Base-by-base conservation (phyloP, 1,140 invertebrate species). In the Hesperophylax magnus region DNA sequence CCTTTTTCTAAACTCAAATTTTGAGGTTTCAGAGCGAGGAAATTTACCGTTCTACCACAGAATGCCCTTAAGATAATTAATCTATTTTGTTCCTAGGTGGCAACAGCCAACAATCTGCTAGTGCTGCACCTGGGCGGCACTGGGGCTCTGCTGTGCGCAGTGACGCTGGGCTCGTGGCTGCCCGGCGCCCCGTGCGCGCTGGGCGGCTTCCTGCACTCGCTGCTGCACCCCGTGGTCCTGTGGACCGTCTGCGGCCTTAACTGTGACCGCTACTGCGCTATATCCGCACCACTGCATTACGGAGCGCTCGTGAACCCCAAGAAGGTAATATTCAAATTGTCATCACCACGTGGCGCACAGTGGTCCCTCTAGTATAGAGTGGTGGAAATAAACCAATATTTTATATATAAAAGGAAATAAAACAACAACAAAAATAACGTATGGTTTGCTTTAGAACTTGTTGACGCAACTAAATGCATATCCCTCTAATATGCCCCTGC, bases 201-300 rank as follows among this genome's bases (percentile, higher is more conserved):
- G 0, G 91, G 93, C 72, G 93, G 93, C 34, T 93, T 93, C 84
- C 86, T 95, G 2, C 91, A 94, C 80, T 92, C 93, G 7, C 89
- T 95, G 0, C 87, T 96, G 15, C 94, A 95, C 84, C 94, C 94
- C 0, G 89, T 95, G 34, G 92, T 93, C 17, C 89, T 96, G 39
- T 96, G 95, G 95, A 96, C 94, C 1, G 92, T 96, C 3, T 94
- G 94, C 77, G 95, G 94, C 24, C 88, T 96, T 54, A 95, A 95
- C 85, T 95, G 94, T 82, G 95, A 96, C 88, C 91, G 94, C 79
- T 96, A 94, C 84, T 94, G 93, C 82, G 94, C 95, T 22, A 96
- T 96, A 60, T 92, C 94, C 2, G 92, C 94, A 2, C 95, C 95
- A 2, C 86, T 96, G 54, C 94, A 95, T 86, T 96, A 95, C 86